These are phyloP conservation scores for Margaritifera margaritifera DNA, from an alignment of 2,888 invertebrate genomes.

Conservation along the genomic window DNA sequence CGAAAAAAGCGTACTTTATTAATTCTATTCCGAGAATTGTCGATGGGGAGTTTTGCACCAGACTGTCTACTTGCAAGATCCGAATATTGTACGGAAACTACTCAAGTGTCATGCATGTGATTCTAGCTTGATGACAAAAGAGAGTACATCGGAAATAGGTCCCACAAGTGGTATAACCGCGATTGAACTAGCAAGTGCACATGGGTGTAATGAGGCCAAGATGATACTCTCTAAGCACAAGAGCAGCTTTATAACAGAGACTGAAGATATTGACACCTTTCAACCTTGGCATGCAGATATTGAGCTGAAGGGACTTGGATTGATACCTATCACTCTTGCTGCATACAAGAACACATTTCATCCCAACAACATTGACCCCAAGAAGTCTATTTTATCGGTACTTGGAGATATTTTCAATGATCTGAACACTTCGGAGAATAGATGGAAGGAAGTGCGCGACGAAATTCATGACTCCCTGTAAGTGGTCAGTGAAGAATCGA, in stretches of 20 bases:
- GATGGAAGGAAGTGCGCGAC: conserved; percentile 34
- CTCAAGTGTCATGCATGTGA: conserved; percentile 16
- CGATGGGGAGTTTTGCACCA: too few relatives aligned
- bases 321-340: conserved; percentile 31
- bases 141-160: conserved; percentile 29
- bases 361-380: conserved; percentile 19
- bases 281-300: conserved; percentile 1
- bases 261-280: conserved; percentile 23
- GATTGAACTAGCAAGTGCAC: conserved; percentile 29
- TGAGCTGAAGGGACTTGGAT: conserved; percentile 16
- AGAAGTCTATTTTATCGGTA: conserved; percentile 18
- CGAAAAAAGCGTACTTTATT: too few relatives aligned
- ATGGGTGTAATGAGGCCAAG: conserved; percentile 14
- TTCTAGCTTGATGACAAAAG: conserved; percentile 23
- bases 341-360: conserved; percentile 40
- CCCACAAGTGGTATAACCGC: conserved; percentile 21
- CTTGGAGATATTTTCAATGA: conserved; percentile 28
- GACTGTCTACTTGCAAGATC: too few relatives aligned
- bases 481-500: conserved; percentile 16
- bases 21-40: too few relatives aligned
- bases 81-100: too few relatives aligned
- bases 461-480: conserved; percentile 29
- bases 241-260: neutral
- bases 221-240: neutral
- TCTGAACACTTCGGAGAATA: conserved; percentile 16